Conservation (phyloP, 1,140 invertebrate genomes). For the Archegozetes longisetosus region DNA sequence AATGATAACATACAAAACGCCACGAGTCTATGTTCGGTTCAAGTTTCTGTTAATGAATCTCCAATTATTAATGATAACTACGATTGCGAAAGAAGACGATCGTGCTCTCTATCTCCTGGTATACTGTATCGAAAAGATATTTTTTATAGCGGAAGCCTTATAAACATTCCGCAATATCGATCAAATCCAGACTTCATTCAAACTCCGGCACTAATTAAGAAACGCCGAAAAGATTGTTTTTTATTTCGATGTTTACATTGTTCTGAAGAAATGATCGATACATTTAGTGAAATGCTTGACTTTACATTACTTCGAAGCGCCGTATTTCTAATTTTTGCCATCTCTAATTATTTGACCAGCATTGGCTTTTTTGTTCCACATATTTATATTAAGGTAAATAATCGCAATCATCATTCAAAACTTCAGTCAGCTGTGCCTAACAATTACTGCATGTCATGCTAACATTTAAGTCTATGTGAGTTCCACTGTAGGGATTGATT, state of each 20-base stretch:
- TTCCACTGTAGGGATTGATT: too few relatives aligned
- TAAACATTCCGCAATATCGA: conserved; percentile 40
- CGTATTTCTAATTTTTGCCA: conserved; percentile 72
- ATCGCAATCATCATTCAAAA: too few relatives aligned
- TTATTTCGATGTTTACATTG: conserved; percentile 25
- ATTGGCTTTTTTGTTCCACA: conserved; percentile 93
- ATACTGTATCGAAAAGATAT: conserved; percentile 60
- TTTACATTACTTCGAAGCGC: conserved; percentile 62
- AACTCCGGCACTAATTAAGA: not conserved
- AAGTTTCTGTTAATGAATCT: conserved; percentile 3
- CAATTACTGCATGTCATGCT: too few relatives aligned
- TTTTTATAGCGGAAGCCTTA: conserved; percentile 63
- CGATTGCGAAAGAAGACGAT: not conserved
- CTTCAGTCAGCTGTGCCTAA: too few relatives aligned
- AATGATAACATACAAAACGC: not conserved
- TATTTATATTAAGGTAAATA: conserved; percentile 53
- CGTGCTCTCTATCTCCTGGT: conserved; percentile 17
- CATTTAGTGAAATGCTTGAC: conserved; percentile 65
- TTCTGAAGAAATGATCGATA: conserved; percentile 37
- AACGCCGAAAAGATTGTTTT: conserved; percentile 4
- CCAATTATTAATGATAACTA: not conserved
- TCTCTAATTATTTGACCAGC: conserved; percentile 88
- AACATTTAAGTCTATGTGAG: too few relatives aligned
- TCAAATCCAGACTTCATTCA: conserved; percentile 19
- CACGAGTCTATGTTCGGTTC: conserved; percentile 3